A percentile compares a stretch with the other conserved stretches of the same genome.
These are phyloP conservation scores for Xanthorhoe designata DNA, from an alignment of 2,888 invertebrate genomes.

Conservation along the genomic window DNA sequence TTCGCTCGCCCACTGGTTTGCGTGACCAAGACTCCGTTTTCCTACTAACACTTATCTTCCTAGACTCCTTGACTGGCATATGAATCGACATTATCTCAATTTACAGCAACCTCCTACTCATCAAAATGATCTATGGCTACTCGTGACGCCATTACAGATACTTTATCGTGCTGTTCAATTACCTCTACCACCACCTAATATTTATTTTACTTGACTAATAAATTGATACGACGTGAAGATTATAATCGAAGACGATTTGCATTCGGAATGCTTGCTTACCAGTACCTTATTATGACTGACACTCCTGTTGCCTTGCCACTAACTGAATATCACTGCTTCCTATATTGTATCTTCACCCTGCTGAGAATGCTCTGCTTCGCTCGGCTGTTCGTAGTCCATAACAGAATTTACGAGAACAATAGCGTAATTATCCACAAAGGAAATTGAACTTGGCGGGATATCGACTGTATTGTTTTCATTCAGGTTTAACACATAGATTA, in stretches of 20 bases:
- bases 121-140: slow-evolving; percentile 47
- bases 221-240: slow-evolving; percentile 41
- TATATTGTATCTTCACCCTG: slow-evolving; percentile 79
- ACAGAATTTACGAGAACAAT: slow-evolving; percentile 50
- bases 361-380: slow-evolving; percentile 85
- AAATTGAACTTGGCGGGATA: slow-evolving; percentile 70
- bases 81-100: slow-evolving; percentile 61
- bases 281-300: slow-evolving; percentile 70
- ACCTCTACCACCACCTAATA: slow-evolving; percentile 16
- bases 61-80: slow-evolving; percentile 60
- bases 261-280: slow-evolving; percentile 77
- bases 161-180: slow-evolving; percentile 45
- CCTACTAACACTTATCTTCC: slow-evolving; percentile 60
- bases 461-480: slow-evolving; percentile 53
- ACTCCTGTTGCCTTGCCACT: slow-evolving; percentile 83
- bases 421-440: slow-evolving; percentile 44
- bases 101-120: slow-evolving; percentile 46
- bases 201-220: slow-evolving; percentile 26
- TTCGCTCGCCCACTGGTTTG: slow-evolving; percentile 66
- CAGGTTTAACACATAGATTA: slow-evolving; percentile 52
- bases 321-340: slow-evolving; percentile 82
- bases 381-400: slow-evolving; percentile 67
- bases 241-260: slow-evolving; percentile 49
- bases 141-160: slow-evolving; percentile 42
- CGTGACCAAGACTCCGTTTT: slow-evolving; percentile 61